A percentile compares a stretch with the other conserved stretches of the same genome.
Conservation (phyloP, 1,140 invertebrate species). For the Thereuonema tuberculata region DNA sequence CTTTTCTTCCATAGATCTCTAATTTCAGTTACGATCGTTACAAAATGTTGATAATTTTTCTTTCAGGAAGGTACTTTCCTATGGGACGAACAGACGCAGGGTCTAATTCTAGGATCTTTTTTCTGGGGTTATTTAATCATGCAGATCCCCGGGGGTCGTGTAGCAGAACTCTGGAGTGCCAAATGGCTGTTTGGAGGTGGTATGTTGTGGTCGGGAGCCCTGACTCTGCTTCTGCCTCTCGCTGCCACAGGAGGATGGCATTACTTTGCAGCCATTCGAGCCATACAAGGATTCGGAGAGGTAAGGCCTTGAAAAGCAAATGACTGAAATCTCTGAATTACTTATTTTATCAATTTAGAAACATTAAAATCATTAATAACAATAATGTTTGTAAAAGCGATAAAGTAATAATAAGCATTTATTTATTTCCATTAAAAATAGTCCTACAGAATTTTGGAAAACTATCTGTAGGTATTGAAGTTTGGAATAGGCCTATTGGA, state of each 20-base stretch:
- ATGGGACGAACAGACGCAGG: no score
- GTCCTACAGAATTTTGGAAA: no score
- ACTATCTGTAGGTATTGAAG: no score
- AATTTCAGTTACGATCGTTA: slow-evolving; percentile 64
- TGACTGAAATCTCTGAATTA: neutral
- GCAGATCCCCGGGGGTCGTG: no score
- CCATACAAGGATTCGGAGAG: slow-evolving; percentile 54
- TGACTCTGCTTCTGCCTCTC: slow-evolving; percentile 69
- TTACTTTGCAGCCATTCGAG: slow-evolving; percentile 45
- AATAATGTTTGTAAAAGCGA: neutral
- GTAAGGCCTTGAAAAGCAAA: slow-evolving; percentile 23
- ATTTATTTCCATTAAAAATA: neutral
- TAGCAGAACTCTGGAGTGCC: slow-evolving; percentile 57
- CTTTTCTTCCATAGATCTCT: neutral
- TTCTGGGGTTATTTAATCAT: no score
- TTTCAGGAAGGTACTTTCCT: slow-evolving; percentile 60
- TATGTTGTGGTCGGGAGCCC: slow-evolving; percentile 58
- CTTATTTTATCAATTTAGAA: neutral
- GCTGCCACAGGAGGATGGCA: slow-evolving; percentile 46
- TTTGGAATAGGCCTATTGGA: no score
- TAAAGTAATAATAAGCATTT: neutral
- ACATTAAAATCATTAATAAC: neutral
- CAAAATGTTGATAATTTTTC: slow-evolving; percentile 73
- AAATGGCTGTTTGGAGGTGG: slow-evolving; percentile 72
- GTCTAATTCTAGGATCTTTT: no score